Base-by-base conservation (phyloP, 2,888 invertebrate genomes). In the Lasioglossum vierecki region DNA sequence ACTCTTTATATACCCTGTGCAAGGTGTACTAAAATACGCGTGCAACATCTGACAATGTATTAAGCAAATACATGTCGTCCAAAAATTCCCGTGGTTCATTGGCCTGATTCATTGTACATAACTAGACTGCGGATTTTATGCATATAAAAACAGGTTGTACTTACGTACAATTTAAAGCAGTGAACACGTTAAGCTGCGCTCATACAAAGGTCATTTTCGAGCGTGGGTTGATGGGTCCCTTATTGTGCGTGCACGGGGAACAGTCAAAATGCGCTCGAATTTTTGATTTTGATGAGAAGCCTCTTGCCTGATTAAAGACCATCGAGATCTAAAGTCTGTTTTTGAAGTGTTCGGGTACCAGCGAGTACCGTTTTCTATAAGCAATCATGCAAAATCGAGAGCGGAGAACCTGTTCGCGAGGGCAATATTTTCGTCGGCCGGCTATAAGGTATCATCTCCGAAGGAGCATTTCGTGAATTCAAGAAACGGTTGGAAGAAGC, bases 401-500 rank as follows among this genome's bases (percentile, higher is more conserved):
- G 30, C 63, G 63, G 15, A 30, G 63, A 63, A 63, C 30, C 63
- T 30, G 63, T 63, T 30, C 15, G 8, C 63, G 30, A 63, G 63
- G 3, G 30, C 30, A 63, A 63, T 63, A 63, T 35, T 63, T 63
- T 63, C 30, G 30, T 30, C 35, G 30, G 63, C 8, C 18, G 63
- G 30, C 63, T 30, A 63, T 63, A 63, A 15, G 63, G 30, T 63
- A 63, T 63, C 63, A 63, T 63, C 63, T 63, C 63, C 35, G 66
- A 5, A 39, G 39, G 68, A 70, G 11, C 41, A 41, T 70, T 41
- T 41, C 70, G 70, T 70, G n/a, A 70, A 70, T 71, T 72, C 82
- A 77, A 82, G 85, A 82, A 82, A 63, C 72, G 75, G 83, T 68
- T 57, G 63, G 82, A 80, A 82, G 85, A 85, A 82, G 80, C 60